Evolutionary conservation across 2,113 vertebrate genomes (phyloP).

Genomic region (Sciurus niger): DNA sequence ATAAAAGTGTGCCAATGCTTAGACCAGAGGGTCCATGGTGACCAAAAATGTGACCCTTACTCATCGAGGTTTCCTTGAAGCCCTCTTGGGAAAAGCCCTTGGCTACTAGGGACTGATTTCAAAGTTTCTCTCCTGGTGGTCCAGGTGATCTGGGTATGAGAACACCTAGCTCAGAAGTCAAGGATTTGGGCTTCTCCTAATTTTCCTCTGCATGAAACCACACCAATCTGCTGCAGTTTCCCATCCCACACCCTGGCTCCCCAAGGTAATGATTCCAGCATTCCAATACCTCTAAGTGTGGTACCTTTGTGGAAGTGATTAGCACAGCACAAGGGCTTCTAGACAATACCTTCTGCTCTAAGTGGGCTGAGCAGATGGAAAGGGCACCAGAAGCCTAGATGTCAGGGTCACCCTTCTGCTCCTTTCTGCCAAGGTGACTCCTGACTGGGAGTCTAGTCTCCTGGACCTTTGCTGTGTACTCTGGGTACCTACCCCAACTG

Average conservation of each 20-base stretch:
- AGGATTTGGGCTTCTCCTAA: neutral
- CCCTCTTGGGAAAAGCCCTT: neutral
- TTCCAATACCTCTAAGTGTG: neutral
- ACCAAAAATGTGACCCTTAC: neutral
- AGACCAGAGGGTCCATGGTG: neutral
- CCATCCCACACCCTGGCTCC: neutral
- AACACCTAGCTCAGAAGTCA: neutral
- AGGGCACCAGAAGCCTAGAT: neutral
- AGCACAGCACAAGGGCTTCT: neutral
- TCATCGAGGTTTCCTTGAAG: neutral
- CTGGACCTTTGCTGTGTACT: neutral
- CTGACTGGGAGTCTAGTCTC: neutral
- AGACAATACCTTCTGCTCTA: neutral
- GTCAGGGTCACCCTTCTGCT: neutral
- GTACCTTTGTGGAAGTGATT: neutral
- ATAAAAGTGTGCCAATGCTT: neutral
- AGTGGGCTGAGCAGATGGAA: neutral
- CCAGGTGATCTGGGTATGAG: neutral
- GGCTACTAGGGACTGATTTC: neutral
- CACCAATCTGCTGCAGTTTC: neutral
- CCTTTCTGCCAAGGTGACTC: neutral
- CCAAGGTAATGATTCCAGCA: neutral
- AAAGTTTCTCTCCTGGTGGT: neutral
- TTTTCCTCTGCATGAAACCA: neutral
- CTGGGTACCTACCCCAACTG: neutral